Evolutionary conservation across 23 tunicate species (phyloP).

Genomic region (Oikopleura albicans): DNA sequence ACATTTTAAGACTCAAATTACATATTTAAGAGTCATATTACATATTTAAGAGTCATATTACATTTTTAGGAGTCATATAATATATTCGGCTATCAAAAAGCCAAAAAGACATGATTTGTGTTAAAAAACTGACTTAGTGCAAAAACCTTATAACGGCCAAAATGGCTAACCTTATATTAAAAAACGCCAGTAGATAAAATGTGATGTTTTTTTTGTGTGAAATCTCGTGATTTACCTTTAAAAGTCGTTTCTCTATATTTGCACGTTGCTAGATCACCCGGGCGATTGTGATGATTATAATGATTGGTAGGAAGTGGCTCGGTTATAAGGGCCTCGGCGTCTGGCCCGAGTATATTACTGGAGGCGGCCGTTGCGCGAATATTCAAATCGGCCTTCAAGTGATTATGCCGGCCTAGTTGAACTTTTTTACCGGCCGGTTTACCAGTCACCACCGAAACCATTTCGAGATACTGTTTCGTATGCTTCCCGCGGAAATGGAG

Average conservation of each 20-base stretch:
- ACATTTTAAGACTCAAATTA: too few species aligned
- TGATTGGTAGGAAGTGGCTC: slow-evolving; percentile 5
- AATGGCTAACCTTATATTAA: too few species aligned
- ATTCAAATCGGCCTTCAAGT: not conserved
- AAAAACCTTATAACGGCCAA: too few species aligned
- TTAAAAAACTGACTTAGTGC: too few species aligned
- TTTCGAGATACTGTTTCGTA: slow-evolving; percentile 12
- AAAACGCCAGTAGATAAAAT: too few species aligned
- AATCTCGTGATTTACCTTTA: too few species aligned
- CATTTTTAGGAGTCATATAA: too few species aligned
- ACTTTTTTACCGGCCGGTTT: slow-evolving; percentile 3
- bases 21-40: too few species aligned
- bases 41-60: too few species aligned
- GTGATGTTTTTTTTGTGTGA: too few species aligned
- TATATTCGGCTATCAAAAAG: too few species aligned
- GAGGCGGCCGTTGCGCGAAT: not conserved
- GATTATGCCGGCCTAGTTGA: slow-evolving; percentile 11
- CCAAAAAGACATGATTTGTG: too few species aligned
- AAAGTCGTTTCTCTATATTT: not conserved
- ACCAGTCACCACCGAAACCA: not conserved
- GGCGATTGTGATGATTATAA: not conserved
- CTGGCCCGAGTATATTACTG: not conserved
- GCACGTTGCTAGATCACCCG: not conserved
- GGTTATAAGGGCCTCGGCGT: not conserved
- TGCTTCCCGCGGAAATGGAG: slow-evolving; percentile 14